A percentile compares a stretch with the other conserved stretches of the same genome.
Evolutionary conservation across 2,888 invertebrate genomes (phyloP).

Genomic region (Plutella xylostella): DNA sequence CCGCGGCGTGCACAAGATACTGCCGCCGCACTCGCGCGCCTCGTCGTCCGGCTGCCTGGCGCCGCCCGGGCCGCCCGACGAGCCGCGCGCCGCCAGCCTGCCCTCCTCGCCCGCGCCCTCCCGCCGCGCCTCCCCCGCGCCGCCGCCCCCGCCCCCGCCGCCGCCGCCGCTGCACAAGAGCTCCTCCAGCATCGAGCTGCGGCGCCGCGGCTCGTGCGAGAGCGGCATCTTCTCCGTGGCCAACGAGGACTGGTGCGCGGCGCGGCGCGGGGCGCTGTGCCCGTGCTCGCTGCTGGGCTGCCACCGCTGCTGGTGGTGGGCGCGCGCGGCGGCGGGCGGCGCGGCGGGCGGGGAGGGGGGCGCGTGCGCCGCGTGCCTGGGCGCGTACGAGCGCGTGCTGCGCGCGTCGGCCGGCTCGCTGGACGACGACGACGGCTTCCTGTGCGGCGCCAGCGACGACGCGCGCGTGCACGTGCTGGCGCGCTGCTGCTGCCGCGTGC

Average conservation of each 20-base stretch:
- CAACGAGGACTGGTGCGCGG: constrained; percentile 77
- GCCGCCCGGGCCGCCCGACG: constrained; percentile 74
- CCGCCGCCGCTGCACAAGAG: constrained; percentile 22
- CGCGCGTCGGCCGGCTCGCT: constrained; percentile 20
- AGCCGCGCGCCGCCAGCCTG: constrained; percentile 30
- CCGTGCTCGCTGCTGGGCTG: constrained; percentile 56
- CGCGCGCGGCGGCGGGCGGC: constrained; percentile 25
- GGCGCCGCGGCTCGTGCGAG: constrained; percentile 86
- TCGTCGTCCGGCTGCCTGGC: constrained; percentile 80
- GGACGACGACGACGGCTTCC: constrained; percentile 16
- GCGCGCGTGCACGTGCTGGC: constrained; percentile 69
- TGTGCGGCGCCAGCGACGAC: constrained; percentile 54
- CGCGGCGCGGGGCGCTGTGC: constrained; percentile 33
- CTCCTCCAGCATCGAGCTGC: constrained; percentile 28
- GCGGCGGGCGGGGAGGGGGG: constrained; percentile 17
- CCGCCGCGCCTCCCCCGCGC: constrained; percentile 26
- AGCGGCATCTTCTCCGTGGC: constrained; percentile 91
- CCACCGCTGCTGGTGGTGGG: constrained; percentile 57
- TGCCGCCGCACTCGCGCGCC: constrained; percentile 72
- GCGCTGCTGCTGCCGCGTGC: constrained; percentile 38
- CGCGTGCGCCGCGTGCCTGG: constrained; percentile 34
- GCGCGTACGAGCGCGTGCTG: constrained; percentile 39
- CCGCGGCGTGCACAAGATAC: constrained; percentile 85
- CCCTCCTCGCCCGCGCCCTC: constrained; percentile 48
- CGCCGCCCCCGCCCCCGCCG: constrained; percentile 21